These are phyloP conservation scores for Patiria pectinifera DNA, from an alignment of 53 echinoderm and acorn worm genomes.

Conservation along the genomic window DNA sequence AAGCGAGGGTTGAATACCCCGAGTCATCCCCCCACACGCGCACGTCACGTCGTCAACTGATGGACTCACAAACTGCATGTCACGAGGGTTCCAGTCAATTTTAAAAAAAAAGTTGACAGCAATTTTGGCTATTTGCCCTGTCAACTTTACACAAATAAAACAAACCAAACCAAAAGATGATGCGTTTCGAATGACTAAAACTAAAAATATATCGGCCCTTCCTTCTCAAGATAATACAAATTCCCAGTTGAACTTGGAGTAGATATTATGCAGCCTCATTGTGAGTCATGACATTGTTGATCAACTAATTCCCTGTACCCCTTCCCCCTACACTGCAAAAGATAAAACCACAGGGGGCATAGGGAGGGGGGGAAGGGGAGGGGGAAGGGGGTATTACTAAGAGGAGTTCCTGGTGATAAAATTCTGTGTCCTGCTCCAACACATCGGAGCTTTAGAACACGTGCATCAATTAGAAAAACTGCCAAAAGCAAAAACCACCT, in stretches of 20 bases:
- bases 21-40: too few relatives aligned
- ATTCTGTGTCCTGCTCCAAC: neutral
- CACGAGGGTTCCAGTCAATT: neutral
- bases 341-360: conserved; percentile 24
- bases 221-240: neutral
- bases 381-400: conserved; percentile 42
- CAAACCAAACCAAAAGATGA: neutral
- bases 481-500: neutral
- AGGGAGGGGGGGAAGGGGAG: neutral
- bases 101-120: neutral
- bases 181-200: neutral
- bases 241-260: neutral
- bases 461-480: neutral
- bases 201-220: neutral
- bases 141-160: neutral
- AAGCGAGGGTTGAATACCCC: neutral
- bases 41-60: too few relatives aligned
- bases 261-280: conserved; percentile 58
- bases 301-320: conserved; percentile 9
- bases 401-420: conserved; percentile 51
- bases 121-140: neutral
- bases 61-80: too few relatives aligned
- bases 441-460: conserved; percentile 13
- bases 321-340: conserved; percentile 25
- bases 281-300: conserved; percentile 39